Conservation (phyloP, 2,113 vertebrate species). For the Trichomycterus rosablanca region DNA sequence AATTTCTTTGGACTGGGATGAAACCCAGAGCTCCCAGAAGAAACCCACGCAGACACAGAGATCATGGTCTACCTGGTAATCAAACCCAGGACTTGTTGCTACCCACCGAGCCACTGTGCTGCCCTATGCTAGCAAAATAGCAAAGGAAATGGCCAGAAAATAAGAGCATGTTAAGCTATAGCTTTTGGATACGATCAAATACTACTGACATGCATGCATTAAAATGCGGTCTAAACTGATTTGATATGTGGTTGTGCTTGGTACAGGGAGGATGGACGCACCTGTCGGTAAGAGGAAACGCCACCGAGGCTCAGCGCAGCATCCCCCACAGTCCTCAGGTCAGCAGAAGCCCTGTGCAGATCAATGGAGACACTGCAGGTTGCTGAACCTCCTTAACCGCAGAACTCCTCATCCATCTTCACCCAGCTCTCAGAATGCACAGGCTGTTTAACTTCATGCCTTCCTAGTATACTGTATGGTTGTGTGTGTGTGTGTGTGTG, state of each 20-base stretch:
- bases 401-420: background rate
- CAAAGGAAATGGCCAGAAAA: too few species aligned
- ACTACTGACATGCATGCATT: too few species aligned
- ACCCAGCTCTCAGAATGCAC: background rate
- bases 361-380: conserved; percentile 59
- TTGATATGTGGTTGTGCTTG: background rate
- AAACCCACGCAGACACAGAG: too few species aligned
- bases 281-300: conserved; percentile 81
- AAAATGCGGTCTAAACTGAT: background rate
- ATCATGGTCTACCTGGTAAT: too few species aligned
- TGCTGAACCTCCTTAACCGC: conserved; percentile 47
- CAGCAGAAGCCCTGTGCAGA: conserved; percentile 46
- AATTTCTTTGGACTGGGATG: too few species aligned
- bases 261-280: conserved; percentile 91
- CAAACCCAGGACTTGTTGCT: too few species aligned
- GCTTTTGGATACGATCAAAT: too few species aligned
- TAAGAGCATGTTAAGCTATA: too few species aligned
- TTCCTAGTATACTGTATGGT: too few species aligned
- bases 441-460: conserved; percentile 49
- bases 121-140: background rate
- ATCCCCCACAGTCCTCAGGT: conserved; percentile 28
- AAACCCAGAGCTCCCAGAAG: too few species aligned
- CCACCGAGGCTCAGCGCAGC: conserved; percentile 60
- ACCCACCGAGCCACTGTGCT: too few species aligned
- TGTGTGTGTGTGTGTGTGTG: background rate